Percentiles rank a stretch among this genome's conserved stretches.
Conservation (phyloP, 2,797 vertebrate species). For the Molossus alvarezi region DNA sequence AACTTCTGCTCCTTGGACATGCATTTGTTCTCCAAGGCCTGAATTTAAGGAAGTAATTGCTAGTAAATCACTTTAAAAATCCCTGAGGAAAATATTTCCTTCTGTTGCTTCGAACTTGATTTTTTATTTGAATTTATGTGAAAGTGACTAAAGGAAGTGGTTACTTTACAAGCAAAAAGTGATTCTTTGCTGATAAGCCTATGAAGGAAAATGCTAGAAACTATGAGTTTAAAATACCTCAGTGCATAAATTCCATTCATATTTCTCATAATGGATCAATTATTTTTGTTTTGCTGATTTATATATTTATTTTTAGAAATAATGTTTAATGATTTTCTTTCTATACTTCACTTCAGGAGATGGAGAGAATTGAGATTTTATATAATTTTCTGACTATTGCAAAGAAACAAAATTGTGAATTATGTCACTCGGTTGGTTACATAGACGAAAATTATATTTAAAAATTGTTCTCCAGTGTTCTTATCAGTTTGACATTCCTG, state of each 20-base stretch:
- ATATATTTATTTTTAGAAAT: background rate
- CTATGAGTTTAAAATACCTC: background rate
- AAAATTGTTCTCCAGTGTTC: background rate
- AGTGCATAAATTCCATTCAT: background rate
- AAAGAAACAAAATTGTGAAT: slow-evolving; percentile 33
- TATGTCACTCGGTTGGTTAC: background rate
- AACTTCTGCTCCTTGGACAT: background rate
- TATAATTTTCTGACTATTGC: background rate
- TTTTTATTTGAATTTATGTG: slow-evolving; percentile 43
- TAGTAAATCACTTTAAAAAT: slow-evolving; percentile 19
- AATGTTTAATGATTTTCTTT: background rate
- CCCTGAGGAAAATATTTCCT: slow-evolving; percentile 30
- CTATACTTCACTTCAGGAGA: background rate
- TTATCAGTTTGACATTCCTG: background rate
- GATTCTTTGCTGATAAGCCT: background rate
- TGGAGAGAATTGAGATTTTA: background rate
- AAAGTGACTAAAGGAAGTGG: background rate
- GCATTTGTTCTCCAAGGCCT: slow-evolving; percentile 20
- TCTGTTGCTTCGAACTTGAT: background rate
- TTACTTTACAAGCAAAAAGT: slow-evolving; percentile 2
- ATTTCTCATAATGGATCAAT: background rate
- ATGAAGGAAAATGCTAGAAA: background rate
- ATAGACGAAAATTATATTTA: background rate
- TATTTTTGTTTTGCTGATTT: background rate
- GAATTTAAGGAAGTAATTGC: slow-evolving; percentile 31